Conservation (phyloP, 2,113 vertebrate species). For the Cathartes aura region DNA sequence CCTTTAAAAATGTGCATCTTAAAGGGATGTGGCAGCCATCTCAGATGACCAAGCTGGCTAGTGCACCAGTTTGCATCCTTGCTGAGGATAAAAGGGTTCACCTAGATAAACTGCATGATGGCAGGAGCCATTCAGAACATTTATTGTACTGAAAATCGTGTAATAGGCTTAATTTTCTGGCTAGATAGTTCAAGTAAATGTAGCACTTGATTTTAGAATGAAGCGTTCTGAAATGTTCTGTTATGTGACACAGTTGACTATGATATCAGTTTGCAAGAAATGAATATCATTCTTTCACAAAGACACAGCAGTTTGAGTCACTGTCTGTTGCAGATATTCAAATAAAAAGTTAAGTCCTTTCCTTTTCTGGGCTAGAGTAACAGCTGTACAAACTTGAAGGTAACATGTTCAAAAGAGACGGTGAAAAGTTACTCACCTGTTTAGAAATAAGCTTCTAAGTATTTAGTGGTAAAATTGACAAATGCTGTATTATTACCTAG, state of each 20-base stretch:
- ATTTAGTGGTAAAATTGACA: background rate
- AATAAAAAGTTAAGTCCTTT: background rate
- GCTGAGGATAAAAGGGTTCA: background rate
- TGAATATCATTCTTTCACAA: background rate
- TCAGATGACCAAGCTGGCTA: background rate
- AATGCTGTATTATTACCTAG: background rate
- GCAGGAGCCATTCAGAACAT: too few relatives aligned
- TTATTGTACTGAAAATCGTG: background rate
- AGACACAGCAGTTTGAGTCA: background rate
- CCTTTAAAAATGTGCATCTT: background rate
- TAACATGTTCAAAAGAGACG: background rate
- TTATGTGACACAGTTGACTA: background rate
- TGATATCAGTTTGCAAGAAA: background rate
- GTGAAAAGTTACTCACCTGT: background rate
- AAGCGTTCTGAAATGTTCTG: background rate
- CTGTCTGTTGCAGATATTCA: background rate
- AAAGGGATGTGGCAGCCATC: too few relatives aligned
- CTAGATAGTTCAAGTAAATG: background rate
- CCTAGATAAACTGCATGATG: background rate
- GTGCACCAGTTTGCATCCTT: background rate
- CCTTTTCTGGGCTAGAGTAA: background rate
- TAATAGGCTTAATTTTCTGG: slow-evolving; percentile 1
- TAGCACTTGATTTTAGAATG: background rate
- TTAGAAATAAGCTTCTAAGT: background rate
- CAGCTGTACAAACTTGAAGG: background rate